Evolutionary conservation across 1,140 invertebrate genomes (phyloP), one percentile per base, ranked within the genome.

Genomic region (Choristoneura fumiferana): DNA sequence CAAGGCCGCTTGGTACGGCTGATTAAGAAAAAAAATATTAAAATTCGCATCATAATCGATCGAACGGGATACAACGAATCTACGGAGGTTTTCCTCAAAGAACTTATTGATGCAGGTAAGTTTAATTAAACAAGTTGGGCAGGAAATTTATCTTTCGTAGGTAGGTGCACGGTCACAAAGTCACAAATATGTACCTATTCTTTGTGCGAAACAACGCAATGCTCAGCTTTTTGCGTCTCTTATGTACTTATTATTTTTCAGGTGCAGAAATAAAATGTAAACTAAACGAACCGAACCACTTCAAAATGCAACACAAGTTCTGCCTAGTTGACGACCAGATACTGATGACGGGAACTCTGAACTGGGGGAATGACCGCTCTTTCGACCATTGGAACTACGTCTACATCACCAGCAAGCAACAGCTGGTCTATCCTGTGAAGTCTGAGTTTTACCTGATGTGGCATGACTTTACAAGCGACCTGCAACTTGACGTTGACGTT

Each of bases 351-450:
- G 86, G 86, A 43, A 89, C 86, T 33, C 69, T 89, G 39, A 83
- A 89, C 59, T 89, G 86, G 86, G 86, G 86, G 18, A 71, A 87
- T 57, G 86, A 89, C 58, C 78, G 75, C 36, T 84, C 84, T 40
- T 84, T 72, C 54, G 86, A 89, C 64, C 67, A 86, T 58, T 87
- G 86, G 86, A 87, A 89, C 58, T 89, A 89, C 57, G 86, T 87
- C 18, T 85, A 86, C 55, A 78, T 89, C 53, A 89, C 86, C 45
- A 87, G 64, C 55, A 89, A 87, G 60, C 52, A 55, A 38, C 75
- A 78, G 61, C 63, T 87, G 18, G 83, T 89, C 15, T 67, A 77
- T 40, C 86, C 84, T 53, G 76, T 89, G 0, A 84, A 71, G 62
- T 79, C 67, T 4, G 75, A 82, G 38, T 89, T 88, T 67, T 74